Evolutionary conservation across 1,140 invertebrate species (phyloP).

Genomic region (Kradibia gibbosae): DNA sequence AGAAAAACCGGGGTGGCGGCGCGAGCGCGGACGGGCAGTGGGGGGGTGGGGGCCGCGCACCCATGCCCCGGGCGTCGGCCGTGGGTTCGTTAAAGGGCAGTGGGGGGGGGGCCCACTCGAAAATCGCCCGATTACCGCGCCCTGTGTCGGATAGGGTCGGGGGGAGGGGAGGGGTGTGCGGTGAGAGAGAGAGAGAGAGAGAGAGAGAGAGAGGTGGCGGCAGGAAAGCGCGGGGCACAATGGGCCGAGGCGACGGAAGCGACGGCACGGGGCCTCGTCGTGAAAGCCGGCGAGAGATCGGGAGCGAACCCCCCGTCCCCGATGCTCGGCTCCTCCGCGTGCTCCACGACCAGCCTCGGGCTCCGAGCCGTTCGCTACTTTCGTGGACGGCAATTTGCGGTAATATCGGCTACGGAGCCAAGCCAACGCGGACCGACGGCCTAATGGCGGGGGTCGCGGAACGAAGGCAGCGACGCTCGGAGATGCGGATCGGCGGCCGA

Average conservation of each 20-base stretch:
- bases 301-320: neutral
- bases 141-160: neutral
- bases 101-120: constrained; percentile 58
- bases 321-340: neutral
- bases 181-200: neutral
- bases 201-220: neutral
- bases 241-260: neutral
- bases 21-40: constrained; percentile 34
- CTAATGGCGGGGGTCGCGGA: constrained; percentile 61
- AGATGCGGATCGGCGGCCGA: neutral
- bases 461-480: too few species aligned
- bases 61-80: constrained; percentile 62
- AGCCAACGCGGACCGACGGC: constrained; percentile 61
- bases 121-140: constrained; percentile 71
- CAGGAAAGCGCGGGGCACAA: neutral
- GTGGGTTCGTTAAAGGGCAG: constrained; percentile 67
- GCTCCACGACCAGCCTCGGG: neutral
- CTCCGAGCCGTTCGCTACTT: constrained; percentile 56
- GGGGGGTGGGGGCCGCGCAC: constrained; percentile 16
- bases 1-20: constrained; percentile 18
- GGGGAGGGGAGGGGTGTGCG: neutral
- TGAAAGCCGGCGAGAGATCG: constrained; percentile 13
- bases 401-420: constrained; percentile 71
- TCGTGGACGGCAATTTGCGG: constrained; percentile 73
- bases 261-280: too few species aligned